Base-by-base conservation (phyloP, 1,140 invertebrate species). In the Atta cephalotes region DNA sequence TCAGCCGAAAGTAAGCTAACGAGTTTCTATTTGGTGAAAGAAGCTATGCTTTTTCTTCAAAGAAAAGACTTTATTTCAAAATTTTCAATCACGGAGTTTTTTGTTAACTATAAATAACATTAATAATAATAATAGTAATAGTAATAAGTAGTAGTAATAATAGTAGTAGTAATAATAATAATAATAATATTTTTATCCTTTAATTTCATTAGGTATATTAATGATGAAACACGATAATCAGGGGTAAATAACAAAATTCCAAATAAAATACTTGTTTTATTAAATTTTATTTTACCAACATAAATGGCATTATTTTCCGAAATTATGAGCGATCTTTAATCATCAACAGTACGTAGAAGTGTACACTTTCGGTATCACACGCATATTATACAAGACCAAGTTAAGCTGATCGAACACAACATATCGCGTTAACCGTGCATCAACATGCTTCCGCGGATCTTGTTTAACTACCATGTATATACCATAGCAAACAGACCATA, bases 401-500 rank as follows among this genome's bases (percentile, higher is more conserved):
- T 7, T 39, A 39, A 39, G 53, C 39, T 65, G 18, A 79, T 79
- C 66, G 35, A 72, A 58, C 71, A 74, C 53, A n/a, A 58, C 66
- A 49, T 72, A 60, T 71, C 53, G 25, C 51, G 51, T 81, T 45
- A 81, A 81, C 63, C 5, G 25, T 65, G 62, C 25, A 25, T 79
- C 77, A 65, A 66, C 25, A n/a, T 80, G 56, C 4, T 16, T 45
- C 9, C 51, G 51, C 28, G 53, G 35, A 56, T 82, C 66, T 72
- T 58, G 63, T 28, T 70, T 21, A 66, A 79, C 45, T 39, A 25
- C 18, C 3, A 45, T 45, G 25, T 12, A 51, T 65, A 49, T 79
- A 31, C 76, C 45, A 7, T 71, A 45, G 16, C 79, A 35, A n/a
- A n/a, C 79, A 60, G 79, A 82, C 79, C 5, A 12, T 72, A 28